Conservation (phyloP, 1,140 invertebrate species). For the Chrysomallon squamiferum region DNA sequence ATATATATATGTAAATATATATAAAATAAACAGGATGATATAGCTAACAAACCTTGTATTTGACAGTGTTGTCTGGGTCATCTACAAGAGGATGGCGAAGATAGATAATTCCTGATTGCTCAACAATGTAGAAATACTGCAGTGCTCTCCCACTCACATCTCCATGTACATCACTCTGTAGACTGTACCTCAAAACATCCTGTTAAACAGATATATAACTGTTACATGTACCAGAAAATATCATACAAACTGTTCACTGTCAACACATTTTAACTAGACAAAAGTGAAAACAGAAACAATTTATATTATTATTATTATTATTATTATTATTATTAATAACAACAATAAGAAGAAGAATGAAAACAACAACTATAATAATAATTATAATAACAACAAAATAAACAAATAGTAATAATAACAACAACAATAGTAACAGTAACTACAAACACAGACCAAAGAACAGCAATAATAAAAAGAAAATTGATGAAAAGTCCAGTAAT, state of each 20-base stretch:
- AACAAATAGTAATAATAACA: too few species aligned
- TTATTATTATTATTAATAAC: too few species aligned
- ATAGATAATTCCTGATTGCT: slow-evolving; percentile 33
- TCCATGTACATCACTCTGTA: slow-evolving; percentile 21
- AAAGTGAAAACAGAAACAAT: background rate
- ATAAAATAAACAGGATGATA: too few species aligned
- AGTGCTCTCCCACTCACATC: slow-evolving; percentile 25
- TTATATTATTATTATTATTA: too few species aligned
- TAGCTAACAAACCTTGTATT: slow-evolving; percentile 29
- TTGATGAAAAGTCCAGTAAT: too few species aligned
- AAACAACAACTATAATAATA: too few species aligned
- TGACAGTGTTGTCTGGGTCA: slow-evolving; percentile 10
- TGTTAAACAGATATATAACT: slow-evolving; percentile 16
- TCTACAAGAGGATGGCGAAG: slow-evolving; percentile 31
- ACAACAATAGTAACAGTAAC: too few species aligned
- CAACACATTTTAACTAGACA: background rate
- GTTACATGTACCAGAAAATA: background rate
- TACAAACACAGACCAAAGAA: too few species aligned
- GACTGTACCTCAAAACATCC: slow-evolving; percentile 33
- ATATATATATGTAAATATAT: too few species aligned
- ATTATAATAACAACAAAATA: too few species aligned
- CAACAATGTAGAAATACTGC: slow-evolving; percentile 46
- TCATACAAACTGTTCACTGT: background rate
- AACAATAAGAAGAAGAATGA: too few species aligned
- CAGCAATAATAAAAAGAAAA: too few species aligned